Evolutionary conservation across 2,888 invertebrate genomes (phyloP).

Genomic region (Monoplex corrugatus): DNA sequence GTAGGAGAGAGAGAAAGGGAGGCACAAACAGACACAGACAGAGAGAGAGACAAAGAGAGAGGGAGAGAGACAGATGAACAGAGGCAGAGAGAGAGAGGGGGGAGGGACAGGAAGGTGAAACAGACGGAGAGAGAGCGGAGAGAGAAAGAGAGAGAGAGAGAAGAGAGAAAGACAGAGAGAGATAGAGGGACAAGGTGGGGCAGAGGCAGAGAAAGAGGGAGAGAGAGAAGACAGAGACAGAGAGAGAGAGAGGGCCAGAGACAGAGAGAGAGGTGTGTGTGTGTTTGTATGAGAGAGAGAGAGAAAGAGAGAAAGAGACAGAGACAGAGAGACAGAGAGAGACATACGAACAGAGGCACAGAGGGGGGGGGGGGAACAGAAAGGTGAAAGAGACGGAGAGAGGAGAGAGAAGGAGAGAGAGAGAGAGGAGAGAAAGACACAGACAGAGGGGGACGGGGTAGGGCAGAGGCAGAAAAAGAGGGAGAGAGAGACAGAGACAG

Average conservation of each 20-base stretch:
- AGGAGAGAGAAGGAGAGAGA: neutral
- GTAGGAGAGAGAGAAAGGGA: neutral
- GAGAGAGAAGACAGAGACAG: neutral
- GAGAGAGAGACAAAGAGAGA: neutral
- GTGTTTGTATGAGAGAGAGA: neutral
- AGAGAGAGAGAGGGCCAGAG: neutral
- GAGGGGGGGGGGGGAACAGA: no score
- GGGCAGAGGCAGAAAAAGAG: neutral
- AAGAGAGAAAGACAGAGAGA: constrained; percentile 27
- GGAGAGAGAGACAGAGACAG: constrained; percentile 17
- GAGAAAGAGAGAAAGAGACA: neutral
- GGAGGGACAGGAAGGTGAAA: no score
- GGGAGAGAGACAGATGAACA: neutral
- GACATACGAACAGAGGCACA: neutral
- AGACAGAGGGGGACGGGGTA: no score
- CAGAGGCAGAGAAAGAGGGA: neutral
- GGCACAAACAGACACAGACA: neutral
- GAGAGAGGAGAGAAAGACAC: neutral
- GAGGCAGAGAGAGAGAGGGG: neutral
- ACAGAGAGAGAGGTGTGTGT: neutral
- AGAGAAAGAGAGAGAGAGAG: neutral
- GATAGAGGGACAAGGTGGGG: neutral
- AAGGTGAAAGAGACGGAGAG: neutral
- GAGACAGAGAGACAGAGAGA: neutral
- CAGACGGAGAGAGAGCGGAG: no score